Conservation (phyloP, 2,888 invertebrate species). For the Nemapogon koenigi region DNA sequence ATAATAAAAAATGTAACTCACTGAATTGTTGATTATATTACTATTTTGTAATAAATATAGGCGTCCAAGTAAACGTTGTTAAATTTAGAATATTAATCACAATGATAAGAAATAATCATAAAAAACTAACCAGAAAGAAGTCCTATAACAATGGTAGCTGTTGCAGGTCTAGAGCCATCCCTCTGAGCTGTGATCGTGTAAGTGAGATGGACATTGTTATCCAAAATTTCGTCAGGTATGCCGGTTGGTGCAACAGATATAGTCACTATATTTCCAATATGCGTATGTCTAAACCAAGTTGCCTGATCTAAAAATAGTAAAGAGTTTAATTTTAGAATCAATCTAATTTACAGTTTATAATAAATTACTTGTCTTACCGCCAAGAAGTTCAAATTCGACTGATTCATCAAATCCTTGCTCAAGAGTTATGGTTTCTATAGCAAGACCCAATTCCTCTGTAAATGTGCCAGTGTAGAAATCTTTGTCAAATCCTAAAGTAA, state of each 20-base stretch:
- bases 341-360: not conserved
- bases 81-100: too few relatives aligned
- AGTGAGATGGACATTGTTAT: constrained; percentile 22
- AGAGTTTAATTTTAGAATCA: not conserved
- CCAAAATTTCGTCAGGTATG: constrained; percentile 20
- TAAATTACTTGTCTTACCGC: constrained; percentile 19
- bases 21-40: too few relatives aligned
- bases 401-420: constrained; percentile 20
- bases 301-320: constrained; percentile 12
- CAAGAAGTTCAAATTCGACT: constrained; percentile 22
- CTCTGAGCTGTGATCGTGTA: constrained; percentile 21
- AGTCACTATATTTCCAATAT: constrained; percentile 1
- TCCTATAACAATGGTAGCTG: constrained; percentile 21
- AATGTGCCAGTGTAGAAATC: constrained; percentile 25
- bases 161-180: constrained; percentile 15
- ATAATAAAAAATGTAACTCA: too few relatives aligned
- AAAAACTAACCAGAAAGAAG: constrained; percentile 19
- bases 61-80: too few relatives aligned
- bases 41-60: too few relatives aligned
- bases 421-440: constrained; percentile 19
- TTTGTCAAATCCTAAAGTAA: constrained; percentile 15
- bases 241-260: not conserved
- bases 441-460: constrained; percentile 17
- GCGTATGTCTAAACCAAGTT: constrained; percentile 9
- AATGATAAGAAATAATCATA: too few relatives aligned